Conservation (phyloP, 2,113 vertebrate species). For the Brachyistius frenatus region DNA sequence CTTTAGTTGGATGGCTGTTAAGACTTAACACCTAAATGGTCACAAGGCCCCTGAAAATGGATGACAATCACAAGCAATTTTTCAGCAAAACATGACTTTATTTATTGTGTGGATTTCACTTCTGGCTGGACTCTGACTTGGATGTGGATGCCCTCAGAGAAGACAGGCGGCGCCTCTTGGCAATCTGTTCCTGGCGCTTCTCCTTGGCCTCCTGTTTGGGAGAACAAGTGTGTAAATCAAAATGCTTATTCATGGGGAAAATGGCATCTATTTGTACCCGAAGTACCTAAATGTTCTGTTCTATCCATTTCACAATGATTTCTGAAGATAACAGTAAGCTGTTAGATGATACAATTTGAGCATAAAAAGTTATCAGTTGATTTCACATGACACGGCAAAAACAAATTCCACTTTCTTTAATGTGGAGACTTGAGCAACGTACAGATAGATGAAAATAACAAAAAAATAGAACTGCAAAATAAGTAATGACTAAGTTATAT, state of each 20-base stretch:
- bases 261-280: neutral
- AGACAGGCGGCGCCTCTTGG: constrained; percentile 97
- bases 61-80: neutral
- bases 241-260: neutral
- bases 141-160: constrained; percentile 97
- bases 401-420: no score
- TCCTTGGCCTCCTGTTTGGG: constrained; percentile 95
- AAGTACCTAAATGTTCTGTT: neutral
- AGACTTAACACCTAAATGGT: no score
- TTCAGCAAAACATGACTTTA: constrained; percentile 85
- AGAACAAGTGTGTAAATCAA: constrained; percentile 6
- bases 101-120: constrained; percentile 86
- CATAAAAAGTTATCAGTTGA: no score
- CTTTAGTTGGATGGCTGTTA: no score
- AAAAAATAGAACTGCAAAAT: no score
- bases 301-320: neutral
- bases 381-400: no score
- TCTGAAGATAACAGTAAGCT: no score
- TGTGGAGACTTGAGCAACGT: no score
- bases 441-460: no score
- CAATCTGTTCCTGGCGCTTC: constrained; percentile 98
- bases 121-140: constrained; percentile 99
- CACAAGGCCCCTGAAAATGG: neutral
- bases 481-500: no score
- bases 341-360: no score